Conservation (phyloP, 2,888 invertebrate species). For the Hermaeophaga mercurialis region DNA sequence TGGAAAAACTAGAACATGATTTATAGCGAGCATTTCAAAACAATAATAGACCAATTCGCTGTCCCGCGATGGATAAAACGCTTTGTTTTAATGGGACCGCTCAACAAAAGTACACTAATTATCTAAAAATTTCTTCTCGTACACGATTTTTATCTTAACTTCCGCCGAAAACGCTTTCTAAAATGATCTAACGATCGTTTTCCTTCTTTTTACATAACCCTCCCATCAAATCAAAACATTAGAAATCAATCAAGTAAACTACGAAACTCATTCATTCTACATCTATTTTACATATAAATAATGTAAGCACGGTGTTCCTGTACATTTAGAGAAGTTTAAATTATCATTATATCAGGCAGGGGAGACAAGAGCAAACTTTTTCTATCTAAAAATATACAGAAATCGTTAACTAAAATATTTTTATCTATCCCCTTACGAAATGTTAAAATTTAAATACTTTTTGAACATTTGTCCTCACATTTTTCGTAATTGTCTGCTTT, state of each 20-base stretch:
- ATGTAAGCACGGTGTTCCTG: conserved; percentile 5
- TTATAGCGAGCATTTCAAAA: background rate
- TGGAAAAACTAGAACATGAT: background rate
- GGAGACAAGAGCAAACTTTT: background rate
- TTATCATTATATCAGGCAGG: conserved; percentile 2
- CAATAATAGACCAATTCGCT: background rate
- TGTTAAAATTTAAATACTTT: no score
- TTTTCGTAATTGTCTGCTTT: no score
- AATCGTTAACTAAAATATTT: no score
- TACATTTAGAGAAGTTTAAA: conserved; percentile 2
- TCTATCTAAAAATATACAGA: no score
- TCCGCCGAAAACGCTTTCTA: conserved; percentile 25
- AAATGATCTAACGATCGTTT: conserved; percentile 18
- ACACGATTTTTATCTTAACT: conserved; percentile 19
- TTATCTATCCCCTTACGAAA: no score
- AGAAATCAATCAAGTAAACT: conserved; percentile 26
- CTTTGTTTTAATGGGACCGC: background rate
- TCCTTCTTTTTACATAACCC: conserved; percentile 20
- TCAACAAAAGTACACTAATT: background rate
- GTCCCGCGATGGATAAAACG: background rate
- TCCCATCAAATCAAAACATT: conserved; percentile 21
- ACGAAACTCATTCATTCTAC: conserved; percentile 16
- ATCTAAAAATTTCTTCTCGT: conserved; percentile 9
- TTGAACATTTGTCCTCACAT: no score
- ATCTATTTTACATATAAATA: background rate